Conservation (phyloP, 1,140 invertebrate genomes). For the Drosophila pseudoobscura region DNA sequence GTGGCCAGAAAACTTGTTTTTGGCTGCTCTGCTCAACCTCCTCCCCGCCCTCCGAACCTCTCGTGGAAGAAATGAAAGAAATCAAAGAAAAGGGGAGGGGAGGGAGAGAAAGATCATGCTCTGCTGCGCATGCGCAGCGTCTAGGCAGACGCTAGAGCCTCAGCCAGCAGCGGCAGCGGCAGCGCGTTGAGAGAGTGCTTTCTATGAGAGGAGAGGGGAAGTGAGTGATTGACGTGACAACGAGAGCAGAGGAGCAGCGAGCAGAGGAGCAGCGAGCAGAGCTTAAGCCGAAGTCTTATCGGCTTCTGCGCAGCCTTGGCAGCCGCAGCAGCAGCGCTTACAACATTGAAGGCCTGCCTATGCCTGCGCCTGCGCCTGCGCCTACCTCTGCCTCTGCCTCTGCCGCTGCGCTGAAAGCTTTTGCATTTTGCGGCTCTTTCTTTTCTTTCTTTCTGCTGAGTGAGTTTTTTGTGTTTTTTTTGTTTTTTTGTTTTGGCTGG, state of each 20-base stretch:
- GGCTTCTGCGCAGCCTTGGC: not conserved
- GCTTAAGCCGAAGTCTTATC: too few species aligned
- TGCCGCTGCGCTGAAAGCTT: conserved; percentile 23
- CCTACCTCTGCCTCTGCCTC: too few species aligned
- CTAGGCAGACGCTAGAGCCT: conserved; percentile 6
- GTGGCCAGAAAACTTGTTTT: conserved; percentile 61
- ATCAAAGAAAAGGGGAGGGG: conserved; percentile 22
- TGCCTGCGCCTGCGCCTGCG: too few species aligned
- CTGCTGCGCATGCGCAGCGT: conserved; percentile 69
- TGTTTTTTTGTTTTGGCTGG: not conserved
- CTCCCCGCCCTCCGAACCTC: too few species aligned
- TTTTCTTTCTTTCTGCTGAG: conserved; percentile 28
- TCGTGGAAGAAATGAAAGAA: conserved; percentile 62
- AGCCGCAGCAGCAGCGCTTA: not conserved
- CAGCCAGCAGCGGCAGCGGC: too few species aligned
- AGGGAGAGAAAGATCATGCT: conserved; percentile 53
- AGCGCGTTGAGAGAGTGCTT: conserved; percentile 27
- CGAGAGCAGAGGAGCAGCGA: too few species aligned
- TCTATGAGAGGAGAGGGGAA: conserved; percentile 1
- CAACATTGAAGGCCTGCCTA: not conserved
- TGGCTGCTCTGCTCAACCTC: conserved; percentile 6
- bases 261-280: too few species aligned
- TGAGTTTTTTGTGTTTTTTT: conserved; percentile 22
- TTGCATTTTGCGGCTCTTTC: conserved; percentile 13
- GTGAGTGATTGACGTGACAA: too few species aligned